A percentile compares a stretch with the other conserved stretches of the same genome.
Evolutionary conservation across 2,888 invertebrate species (phyloP).

Genomic region (Girardia tigrina): DNA sequence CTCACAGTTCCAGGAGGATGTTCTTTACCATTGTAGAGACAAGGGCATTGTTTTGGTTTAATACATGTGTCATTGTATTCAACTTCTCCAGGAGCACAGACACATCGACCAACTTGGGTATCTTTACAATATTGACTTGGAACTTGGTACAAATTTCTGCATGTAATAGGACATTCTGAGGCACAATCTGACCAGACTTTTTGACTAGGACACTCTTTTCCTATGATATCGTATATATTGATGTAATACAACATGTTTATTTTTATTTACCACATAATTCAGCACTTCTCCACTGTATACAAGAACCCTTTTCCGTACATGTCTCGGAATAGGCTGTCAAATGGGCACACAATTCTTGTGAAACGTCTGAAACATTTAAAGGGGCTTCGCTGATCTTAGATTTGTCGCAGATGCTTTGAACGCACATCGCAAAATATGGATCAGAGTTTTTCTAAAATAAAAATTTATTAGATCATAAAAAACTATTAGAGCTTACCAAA

Average conservation of each 20-base stretch:
- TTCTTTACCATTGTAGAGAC: slow-evolving; percentile 57
- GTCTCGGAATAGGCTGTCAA: slow-evolving; percentile 67
- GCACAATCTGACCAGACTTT: slow-evolving; percentile 35
- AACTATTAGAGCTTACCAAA: background rate
- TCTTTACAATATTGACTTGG: slow-evolving; percentile 24
- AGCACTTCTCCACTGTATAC: slow-evolving; percentile 64
- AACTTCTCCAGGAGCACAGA: slow-evolving; percentile 29
- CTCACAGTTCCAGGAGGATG: slow-evolving; percentile 40
- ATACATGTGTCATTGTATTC: slow-evolving; percentile 42
- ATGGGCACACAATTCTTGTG: slow-evolving; percentile 60
- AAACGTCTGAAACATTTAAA: background rate
- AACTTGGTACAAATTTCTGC: slow-evolving; percentile 31
- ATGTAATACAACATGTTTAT: too few species aligned
- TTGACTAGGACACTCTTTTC: background rate
- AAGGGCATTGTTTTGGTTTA: slow-evolving; percentile 50
- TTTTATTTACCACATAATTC: slow-evolving; percentile 53
- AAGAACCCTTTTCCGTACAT: slow-evolving; percentile 62
- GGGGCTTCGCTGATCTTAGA: background rate
- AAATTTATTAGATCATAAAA: background rate
- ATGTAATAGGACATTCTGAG: slow-evolving; percentile 32
- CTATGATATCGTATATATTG: too few species aligned
- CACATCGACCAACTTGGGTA: slow-evolving; percentile 33
- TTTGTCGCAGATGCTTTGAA: background rate
- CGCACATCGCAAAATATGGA: background rate
- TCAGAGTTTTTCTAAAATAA: background rate